phyloP scores from a whole-genome alignment of 1,140 invertebrate species.

The Pissodes strobi region DNA sequence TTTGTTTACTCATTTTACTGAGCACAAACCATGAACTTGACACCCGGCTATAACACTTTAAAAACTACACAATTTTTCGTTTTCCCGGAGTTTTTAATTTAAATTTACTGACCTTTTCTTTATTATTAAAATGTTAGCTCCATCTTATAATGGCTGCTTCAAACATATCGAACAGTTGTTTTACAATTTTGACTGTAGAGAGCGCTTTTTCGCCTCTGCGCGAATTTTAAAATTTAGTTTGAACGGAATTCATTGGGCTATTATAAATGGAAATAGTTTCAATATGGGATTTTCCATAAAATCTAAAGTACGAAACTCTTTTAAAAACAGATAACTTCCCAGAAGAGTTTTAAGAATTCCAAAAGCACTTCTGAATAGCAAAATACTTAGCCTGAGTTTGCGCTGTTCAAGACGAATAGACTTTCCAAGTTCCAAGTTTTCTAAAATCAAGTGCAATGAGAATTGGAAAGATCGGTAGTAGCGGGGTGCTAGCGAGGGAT shows the following conservation, averaged over 20 bases:
- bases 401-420: slow-evolving; percentile 3
- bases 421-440: slow-evolving; percentile 15
- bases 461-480: slow-evolving; percentile 20
- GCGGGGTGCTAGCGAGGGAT: neutral
- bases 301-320: neutral
- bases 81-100: slow-evolving; percentile 48
- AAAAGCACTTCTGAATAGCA: no score
- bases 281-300: neutral
- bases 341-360: no score
- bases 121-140: slow-evolving; percentile 55
- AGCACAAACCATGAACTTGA: no score
- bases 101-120: slow-evolving; percentile 55
- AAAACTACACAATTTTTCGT: no score
- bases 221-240: slow-evolving; percentile 13
- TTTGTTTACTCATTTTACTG: no score
- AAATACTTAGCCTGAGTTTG: no score
- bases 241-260: neutral
- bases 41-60: no score
- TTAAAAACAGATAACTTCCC: neutral
- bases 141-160: slow-evolving; percentile 51
- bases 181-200: slow-evolving; percentile 9
- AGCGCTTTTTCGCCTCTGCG: slow-evolving; percentile 8
- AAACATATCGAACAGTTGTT: slow-evolving; percentile 47
- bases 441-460: no score
- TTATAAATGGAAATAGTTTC: neutral